phyloP scores from a whole-genome alignment of 2,113 vertebrate species.

The Micromys minutus region DNA sequence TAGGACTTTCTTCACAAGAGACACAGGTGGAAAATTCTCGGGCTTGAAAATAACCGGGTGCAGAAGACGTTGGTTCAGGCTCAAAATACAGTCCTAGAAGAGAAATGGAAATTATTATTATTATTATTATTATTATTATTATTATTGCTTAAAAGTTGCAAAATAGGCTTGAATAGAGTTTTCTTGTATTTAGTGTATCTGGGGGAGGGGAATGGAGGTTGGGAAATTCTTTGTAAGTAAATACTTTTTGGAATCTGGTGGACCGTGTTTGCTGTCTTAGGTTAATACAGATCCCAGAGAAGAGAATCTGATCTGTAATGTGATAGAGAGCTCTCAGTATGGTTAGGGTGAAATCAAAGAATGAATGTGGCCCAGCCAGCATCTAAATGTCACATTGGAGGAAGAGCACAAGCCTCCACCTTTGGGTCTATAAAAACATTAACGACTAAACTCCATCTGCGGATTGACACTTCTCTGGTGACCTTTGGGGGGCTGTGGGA shows the following conservation, averaged over 20 bases:
- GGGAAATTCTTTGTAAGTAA: slow-evolving; percentile 28
- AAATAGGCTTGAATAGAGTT: neutral
- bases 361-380: neutral
- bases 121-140: too few relatives aligned
- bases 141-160: slow-evolving; percentile 37
- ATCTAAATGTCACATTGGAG: neutral
- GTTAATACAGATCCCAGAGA: neutral
- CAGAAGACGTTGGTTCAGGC: slow-evolving; percentile 80
- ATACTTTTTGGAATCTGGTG: neutral
- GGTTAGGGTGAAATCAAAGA: neutral
- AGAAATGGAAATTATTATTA: slow-evolving; percentile 70
- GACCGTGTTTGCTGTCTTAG: slow-evolving; percentile 26
- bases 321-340: neutral
- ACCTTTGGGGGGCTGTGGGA: neutral
- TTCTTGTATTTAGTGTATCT: neutral
- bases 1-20: slow-evolving; percentile 84
- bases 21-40: slow-evolving; percentile 83
- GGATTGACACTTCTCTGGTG: neutral
- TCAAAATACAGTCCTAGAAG: slow-evolving; percentile 85
- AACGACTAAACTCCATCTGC: neutral
- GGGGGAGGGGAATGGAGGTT: neutral
- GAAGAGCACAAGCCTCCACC: neutral
- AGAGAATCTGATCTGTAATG: neutral
- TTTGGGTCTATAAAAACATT: neutral
- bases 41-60: slow-evolving; percentile 81